These are phyloP conservation scores for Anabacerthia variegaticeps DNA, from an alignment of 2,797 vertebrate genomes.

Conservation along the genomic window DNA sequence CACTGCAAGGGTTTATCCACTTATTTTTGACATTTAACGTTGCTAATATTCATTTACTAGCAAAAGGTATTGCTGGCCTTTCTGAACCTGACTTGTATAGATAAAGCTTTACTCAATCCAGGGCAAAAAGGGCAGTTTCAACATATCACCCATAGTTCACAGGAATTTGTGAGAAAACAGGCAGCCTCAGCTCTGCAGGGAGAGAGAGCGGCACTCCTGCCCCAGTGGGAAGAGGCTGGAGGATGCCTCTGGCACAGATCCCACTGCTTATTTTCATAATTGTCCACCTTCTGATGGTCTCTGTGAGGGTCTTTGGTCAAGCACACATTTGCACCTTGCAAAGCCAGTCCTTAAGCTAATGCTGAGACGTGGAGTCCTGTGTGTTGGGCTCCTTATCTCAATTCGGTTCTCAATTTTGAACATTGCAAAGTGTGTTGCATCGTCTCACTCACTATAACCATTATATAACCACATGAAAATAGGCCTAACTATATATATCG, in stretches of 20 bases:
- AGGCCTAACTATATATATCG: background rate
- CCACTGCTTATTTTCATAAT: background rate
- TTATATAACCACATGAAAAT: background rate
- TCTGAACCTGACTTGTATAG: background rate
- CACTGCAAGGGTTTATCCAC: background rate
- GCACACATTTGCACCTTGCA: background rate
- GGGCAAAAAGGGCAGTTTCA: background rate
- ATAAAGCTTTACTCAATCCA: background rate
- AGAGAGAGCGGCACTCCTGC: background rate
- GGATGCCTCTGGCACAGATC: background rate
- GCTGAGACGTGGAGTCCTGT: background rate
- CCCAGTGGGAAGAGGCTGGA: background rate
- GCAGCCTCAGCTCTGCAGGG: fast-evolving
- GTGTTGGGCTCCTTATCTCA: background rate
- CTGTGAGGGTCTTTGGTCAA: background rate
- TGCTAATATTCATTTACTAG: background rate
- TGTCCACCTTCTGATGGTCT: background rate
- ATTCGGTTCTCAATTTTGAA: background rate
- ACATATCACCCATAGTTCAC: background rate
- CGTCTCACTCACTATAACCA: background rate
- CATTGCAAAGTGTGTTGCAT: background rate
- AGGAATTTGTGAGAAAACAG: background rate
- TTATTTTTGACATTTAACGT: background rate
- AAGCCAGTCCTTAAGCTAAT: background rate
- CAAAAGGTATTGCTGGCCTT: background rate